Evolutionary conservation across 2,113 vertebrate species (phyloP).

Genomic region (Rattus rattus): DNA sequence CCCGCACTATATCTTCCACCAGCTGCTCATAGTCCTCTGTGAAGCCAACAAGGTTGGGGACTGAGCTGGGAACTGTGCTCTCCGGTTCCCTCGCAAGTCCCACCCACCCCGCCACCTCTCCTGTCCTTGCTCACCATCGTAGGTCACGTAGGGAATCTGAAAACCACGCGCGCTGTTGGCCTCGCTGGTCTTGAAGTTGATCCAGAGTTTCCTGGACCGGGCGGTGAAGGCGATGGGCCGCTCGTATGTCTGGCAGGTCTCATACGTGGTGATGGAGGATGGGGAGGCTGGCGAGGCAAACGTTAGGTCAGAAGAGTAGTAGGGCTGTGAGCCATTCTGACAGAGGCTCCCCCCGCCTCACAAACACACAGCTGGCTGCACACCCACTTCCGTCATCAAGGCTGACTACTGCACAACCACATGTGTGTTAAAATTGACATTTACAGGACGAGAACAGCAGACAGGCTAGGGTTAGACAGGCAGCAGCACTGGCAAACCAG

Average conservation of each 20-base stretch:
- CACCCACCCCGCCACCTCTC: background rate
- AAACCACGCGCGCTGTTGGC: slow-evolving; percentile 97
- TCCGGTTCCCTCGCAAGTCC: background rate
- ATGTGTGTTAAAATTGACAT: background rate
- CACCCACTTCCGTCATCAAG: background rate
- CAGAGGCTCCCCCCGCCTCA: background rate
- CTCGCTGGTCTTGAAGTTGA: slow-evolving; percentile 98
- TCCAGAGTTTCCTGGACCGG: slow-evolving; percentile 97
- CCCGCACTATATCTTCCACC: slow-evolving; percentile 97
- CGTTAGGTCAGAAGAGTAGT: slow-evolving; percentile 13
- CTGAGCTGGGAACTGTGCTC: background rate
- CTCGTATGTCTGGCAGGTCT: slow-evolving; percentile 99
- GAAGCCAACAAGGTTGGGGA: slow-evolving; percentile 37
- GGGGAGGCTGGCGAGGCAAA: slow-evolving; percentile 91
- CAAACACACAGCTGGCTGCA: background rate
- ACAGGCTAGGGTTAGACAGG: background rate
- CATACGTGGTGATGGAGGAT: slow-evolving; percentile 97
- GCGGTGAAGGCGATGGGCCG: slow-evolving; percentile 98
- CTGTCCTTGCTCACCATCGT: slow-evolving; percentile 90
- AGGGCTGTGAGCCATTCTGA: background rate
- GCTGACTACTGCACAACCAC: background rate
- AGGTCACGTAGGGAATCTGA: slow-evolving; percentile 98
- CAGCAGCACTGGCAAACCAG: background rate
- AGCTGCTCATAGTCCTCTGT: slow-evolving; percentile 98
- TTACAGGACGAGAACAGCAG: background rate